A percentile compares a stretch with the other conserved stretches of the same genome.
Conservation (phyloP, 2,113 vertebrate species). For the Varanus komodoensis region DNA sequence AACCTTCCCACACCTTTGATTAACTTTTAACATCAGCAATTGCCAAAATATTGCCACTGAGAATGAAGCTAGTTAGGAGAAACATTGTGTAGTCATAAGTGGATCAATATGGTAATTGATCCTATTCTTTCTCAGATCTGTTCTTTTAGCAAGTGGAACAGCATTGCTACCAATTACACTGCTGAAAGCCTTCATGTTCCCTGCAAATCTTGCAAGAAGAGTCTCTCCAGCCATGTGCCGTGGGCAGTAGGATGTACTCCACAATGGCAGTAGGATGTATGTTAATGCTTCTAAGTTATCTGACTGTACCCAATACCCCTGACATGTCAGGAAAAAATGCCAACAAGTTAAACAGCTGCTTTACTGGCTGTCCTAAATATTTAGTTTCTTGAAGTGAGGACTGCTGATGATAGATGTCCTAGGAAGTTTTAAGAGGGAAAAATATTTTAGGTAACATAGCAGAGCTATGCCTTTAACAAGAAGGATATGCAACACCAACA, state of each 20-base stretch:
- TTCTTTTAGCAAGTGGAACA: not conserved
- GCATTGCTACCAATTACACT: not conserved
- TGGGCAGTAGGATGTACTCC: not conserved
- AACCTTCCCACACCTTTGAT: not conserved
- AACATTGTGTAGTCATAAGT: not conserved
- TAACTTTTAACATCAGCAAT: not conserved
- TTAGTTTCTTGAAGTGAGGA: not conserved
- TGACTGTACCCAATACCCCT: not conserved
- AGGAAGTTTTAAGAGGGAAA: not conserved
- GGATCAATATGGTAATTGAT: not conserved
- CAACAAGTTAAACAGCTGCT: not conserved
- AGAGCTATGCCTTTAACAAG: not conserved
- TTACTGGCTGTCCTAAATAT: not conserved
- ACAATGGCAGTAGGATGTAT: not conserved
- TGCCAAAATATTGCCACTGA: not conserved
- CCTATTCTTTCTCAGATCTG: not conserved
- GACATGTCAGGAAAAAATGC: not conserved
- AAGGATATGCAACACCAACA: not conserved
- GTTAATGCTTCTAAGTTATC: not conserved
- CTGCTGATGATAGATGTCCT: not conserved
- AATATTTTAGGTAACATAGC: not conserved
- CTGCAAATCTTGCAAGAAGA: not conserved
- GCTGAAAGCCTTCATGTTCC: not conserved
- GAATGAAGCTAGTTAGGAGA: not conserved
- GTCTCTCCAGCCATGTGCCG: not conserved